Evolutionary conservation across 1,140 invertebrate genomes (phyloP), one percentile per base, ranked within the genome.

Genomic region (Ips typographus): DNA sequence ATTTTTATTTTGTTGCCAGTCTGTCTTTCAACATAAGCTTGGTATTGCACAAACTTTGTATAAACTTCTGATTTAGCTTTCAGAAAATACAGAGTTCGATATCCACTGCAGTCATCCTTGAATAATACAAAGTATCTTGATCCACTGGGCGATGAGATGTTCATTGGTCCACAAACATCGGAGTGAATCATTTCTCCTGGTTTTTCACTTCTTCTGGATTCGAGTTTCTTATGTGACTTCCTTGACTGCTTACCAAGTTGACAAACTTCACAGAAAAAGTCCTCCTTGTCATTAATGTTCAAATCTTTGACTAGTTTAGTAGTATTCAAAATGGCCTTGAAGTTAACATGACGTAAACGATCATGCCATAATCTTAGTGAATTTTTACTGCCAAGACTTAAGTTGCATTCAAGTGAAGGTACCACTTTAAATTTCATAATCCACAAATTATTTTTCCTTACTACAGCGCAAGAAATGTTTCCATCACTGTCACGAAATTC

Each of bases 111-210:
- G 38, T 80, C 78, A 77, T 85, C 83, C 71, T 80, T 84, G 43
- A 84, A 80, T 1, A 79, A 39, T 7, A 84, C 59, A 74, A 83
- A 82, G 69, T 80, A 84, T 71, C 66, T 73, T 61, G 77, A 77
- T 65, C 80, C 80, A 71, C 78, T 76, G 1, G 81, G 52, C 5
- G 80, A 82, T 38, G 62, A 3, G 2, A 73, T 42, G 39, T 72
- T 74, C 75, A 83, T 80, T 51, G 80, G 80, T 62, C 80, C 82
- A 71, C 40, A 66, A 8, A 66, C 52, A 76, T 84, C 82, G 8
- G 72, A 77, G 65, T 83, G 80, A 4, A 82, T 67, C 8, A 81
- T 52, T 52, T 82, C 77, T 52, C 77, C 77, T 63, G 68, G 37
- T 8, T 60, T 59, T 3, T 59, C 38, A 7, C 3, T 6, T 68